Evolutionary conservation across 2,888 invertebrate genomes (phyloP).

Genomic region (Dynastes tityus): DNA sequence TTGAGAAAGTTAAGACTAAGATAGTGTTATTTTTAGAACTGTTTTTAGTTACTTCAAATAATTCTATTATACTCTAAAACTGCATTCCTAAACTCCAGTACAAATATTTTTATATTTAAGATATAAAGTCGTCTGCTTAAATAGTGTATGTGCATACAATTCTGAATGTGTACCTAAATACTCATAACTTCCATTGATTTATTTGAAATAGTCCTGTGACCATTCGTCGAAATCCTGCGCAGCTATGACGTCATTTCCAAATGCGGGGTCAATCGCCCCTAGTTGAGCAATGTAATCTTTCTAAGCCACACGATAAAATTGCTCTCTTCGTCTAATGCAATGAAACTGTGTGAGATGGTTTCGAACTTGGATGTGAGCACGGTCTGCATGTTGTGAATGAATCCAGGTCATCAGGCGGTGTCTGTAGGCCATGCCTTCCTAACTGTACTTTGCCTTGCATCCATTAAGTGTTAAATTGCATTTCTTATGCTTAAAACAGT

Average conservation of each 20-base stretch:
- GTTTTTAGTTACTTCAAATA: no score
- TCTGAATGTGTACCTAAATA: no score
- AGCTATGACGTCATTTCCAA: conserved; percentile 50
- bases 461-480: neutral
- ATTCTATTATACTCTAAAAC: no score
- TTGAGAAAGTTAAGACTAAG: no score
- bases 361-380: neutral
- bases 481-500: neutral
- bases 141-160: no score
- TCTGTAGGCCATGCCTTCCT: neutral
- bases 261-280: conserved; percentile 40
- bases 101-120: no score
- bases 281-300: conserved; percentile 18
- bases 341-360: neutral
- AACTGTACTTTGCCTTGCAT: neutral
- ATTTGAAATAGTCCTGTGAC: neutral
- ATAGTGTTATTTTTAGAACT: no score
- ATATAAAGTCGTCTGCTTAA: no score
- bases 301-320: neutral
- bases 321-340: neutral
- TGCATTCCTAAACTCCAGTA: no score
- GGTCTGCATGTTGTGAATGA: conserved; percentile 48
- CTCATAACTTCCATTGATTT: neutral
- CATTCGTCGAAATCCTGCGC: conserved; percentile 1
- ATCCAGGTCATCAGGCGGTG: conserved; percentile 51